A percentile compares a stretch with the other conserved stretches of the same genome.
Conservation (phyloP, 2,888 invertebrate genomes). For the Dasypolia templi region DNA sequence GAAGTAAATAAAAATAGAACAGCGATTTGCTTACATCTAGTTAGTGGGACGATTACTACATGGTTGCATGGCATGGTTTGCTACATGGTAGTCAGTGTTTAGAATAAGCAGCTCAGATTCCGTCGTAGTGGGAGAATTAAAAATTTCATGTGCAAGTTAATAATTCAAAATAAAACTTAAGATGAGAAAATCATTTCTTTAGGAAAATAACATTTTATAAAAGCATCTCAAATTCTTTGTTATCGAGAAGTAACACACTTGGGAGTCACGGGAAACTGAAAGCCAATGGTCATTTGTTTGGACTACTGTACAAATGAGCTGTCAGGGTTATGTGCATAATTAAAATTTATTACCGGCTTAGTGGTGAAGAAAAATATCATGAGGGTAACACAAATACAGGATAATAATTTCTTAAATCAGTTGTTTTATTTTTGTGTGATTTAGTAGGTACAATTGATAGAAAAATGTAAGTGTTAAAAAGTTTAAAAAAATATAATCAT, state of each 20-base stretch:
- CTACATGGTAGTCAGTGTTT: too few species aligned
- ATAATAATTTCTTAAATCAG: constrained; percentile 6
- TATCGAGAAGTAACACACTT: constrained; percentile 52
- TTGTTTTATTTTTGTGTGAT: not conserved
- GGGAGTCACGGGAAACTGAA: constrained; percentile 41
- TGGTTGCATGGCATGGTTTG: too few species aligned
- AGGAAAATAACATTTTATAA: not conserved
- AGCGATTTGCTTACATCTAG: too few species aligned
- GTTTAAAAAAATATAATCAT: too few species aligned
- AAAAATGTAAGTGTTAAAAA: too few species aligned
- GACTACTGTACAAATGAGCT: constrained; percentile 47
- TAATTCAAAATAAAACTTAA: too few species aligned
- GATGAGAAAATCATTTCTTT: not conserved
- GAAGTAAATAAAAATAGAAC: too few species aligned
- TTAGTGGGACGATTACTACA: too few species aligned
- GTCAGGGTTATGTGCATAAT: constrained; percentile 53
- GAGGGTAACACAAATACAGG: constrained; percentile 28
- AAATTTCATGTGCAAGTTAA: too few species aligned
- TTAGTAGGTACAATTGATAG: not conserved
- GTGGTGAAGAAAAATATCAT: constrained; percentile 43
- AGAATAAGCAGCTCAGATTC: too few species aligned
- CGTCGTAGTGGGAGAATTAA: too few species aligned
- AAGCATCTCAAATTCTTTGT: constrained; percentile 33
- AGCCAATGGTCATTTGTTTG: constrained; percentile 55
- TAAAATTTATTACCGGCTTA: constrained; percentile 57